Base-by-base conservation (phyloP, 2,888 invertebrate species). In the Troides aeacus region DNA sequence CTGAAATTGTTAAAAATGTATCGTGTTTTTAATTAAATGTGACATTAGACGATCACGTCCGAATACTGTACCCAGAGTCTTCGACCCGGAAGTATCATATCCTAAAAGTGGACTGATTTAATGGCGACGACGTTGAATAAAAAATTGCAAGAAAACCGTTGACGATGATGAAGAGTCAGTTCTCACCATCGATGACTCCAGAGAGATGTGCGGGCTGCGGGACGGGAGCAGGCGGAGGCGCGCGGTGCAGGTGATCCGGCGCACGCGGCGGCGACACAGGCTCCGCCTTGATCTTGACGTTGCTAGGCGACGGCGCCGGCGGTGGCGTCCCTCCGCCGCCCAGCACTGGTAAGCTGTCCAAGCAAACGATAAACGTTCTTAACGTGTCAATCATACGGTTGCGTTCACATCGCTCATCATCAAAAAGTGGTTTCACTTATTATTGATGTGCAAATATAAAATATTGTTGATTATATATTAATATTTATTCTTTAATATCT, bases 181-280 rank as follows among this genome's bases (percentile, higher is more conserved):
- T 50, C 70, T 63, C 75, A 92, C 93, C 91, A 83, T 92, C 92
- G 77, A 92, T 88, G 75, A 86, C 88, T 76, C 88, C 90, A 70
- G 91, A 87, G 12, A 92, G 84, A 75, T 92, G 92, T 0, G 92
- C 92, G 69, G 92, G 91, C 78, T 89, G 90, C 64, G 92, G 90
- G 77, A 86, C 86, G 67, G 85, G 81, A 75, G 89, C 87, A 57
- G 89, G 63, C 58, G 62, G 88, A 39, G 93, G 89, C n/a, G 83
- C 92, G 74, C 93, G 93, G 74, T 93, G 93, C 81, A 90, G 85
- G 83, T 95, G 96, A 78, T 95, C 95, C 0, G 90, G 91, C 80
- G 97, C 97, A 74, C 98, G 95, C 4, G 98, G 98, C 60, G 98
- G 98, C 76, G 98, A 98, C 84, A 98, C 97, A 39, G 98, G 98